Evolutionary conservation across 2,113 vertebrate species (phyloP).

Genomic region (Podilymbus podiceps): DNA sequence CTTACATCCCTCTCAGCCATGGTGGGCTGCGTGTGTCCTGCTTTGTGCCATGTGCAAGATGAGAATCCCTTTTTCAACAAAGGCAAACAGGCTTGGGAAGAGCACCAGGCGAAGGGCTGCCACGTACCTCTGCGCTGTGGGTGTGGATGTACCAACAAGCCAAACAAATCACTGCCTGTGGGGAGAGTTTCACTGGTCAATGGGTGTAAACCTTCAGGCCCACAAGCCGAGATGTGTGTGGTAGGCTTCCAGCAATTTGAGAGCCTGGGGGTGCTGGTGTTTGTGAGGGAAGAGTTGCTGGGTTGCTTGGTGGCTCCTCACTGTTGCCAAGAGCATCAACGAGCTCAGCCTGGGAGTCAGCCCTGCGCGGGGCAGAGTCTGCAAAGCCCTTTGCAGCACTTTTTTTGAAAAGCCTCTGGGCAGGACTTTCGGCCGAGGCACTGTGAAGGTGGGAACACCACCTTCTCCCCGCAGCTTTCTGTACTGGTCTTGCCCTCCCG

Average conservation of each 20-base stretch:
- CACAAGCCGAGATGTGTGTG: not conserved
- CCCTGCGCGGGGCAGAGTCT: rapidly evolving
- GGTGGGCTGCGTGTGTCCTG: not conserved
- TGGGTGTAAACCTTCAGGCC: not conserved
- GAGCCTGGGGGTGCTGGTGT: not conserved
- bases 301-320: not conserved
- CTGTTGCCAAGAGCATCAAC: not conserved
- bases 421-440: not conserved
- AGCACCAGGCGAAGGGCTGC: not conserved
- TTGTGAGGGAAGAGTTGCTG: not conserved
- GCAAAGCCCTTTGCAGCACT: not conserved
- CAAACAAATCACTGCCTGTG: rapidly evolving
- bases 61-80: not conserved
- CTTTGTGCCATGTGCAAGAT: not conserved
- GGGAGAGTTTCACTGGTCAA: not conserved
- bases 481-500: rapidly evolving
- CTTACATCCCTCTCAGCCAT: not conserved
- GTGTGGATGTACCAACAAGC: not conserved
- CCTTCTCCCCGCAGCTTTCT: not conserved
- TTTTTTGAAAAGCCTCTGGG: not conserved
- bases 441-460: not conserved
- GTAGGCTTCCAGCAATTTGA: not conserved
- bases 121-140: rapidly evolving
- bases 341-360: not conserved
- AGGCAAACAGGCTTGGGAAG: not conserved